Evolutionary conservation across 1,140 invertebrate species (phyloP), one percentile per base, ranked within the genome.

Genomic region (Drosophila jambulina): DNA sequence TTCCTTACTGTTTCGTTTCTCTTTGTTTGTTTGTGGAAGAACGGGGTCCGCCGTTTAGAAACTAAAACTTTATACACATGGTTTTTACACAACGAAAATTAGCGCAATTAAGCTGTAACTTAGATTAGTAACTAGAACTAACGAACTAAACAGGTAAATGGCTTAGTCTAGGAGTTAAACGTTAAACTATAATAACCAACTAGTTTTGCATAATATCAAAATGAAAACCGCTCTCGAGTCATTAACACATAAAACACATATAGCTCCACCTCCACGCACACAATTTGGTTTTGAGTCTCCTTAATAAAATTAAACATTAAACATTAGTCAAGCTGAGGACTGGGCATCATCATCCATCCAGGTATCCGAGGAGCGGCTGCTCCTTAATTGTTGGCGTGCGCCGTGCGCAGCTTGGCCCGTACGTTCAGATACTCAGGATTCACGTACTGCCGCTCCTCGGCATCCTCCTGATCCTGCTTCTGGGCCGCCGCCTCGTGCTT

Each of bases 371-470:
- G 21, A 42, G 51, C 51, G 17, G 17, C 17, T 5, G 90, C 60
- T 75, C 54, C 76, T 21, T 68, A 70, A 68, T 70, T 68, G 38
- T 70, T 70, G 48, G 67, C 62, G 49, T 86, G 78, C 78, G 78
- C 91, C 65, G 82, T 90, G 57, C 93, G 93, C 75, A 94, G 91
- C 76, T 94, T 94, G 74, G 94, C 94, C 75, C 94, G 91, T 49
- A 93, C 93, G 79, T 94, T 94, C 40, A 94, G 82, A 91, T 94
- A 94, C 76, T 94, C 94, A 67, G 93, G 93, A 88, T 93, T 94
- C 51, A 94, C 90, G 53, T 92, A 92, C 72, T 92, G 91, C 29
- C 88, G 82, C 25, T 94, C 93, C 65, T 94, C 94, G 65, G 93
- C 93, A 34, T 93, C 93, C 70, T 93, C 93, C 65, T 92, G 92